Evolutionary conservation across 2,797 vertebrate genomes (phyloP).

Genomic region (Typhlichthys subterraneus): DNA sequence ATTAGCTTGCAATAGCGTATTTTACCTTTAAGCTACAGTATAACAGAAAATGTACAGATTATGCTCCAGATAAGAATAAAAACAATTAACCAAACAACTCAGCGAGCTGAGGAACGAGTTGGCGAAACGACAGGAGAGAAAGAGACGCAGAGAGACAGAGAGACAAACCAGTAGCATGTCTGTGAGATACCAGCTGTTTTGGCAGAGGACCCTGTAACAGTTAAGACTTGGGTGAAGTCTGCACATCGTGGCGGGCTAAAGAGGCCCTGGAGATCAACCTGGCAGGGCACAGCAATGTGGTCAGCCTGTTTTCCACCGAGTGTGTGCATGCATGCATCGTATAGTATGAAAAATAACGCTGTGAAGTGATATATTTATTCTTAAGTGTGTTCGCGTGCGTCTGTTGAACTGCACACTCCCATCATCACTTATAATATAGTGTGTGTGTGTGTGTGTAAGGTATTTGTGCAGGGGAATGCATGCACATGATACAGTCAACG

Average conservation of each 20-base stretch:
- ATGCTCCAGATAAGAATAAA: no score
- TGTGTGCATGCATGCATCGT: slow-evolving; percentile 16
- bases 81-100: no score
- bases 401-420: slow-evolving; percentile 1
- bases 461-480: neutral
- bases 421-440: neutral
- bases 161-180: slow-evolving; percentile 49
- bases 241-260: slow-evolving; percentile 57
- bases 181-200: slow-evolving; percentile 64
- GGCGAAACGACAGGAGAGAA: neutral
- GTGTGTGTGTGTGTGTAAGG: neutral
- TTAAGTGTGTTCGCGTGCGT: neutral
- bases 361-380: no score
- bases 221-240: slow-evolving; percentile 63
- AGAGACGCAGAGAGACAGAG: slow-evolving; percentile 30
- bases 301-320: slow-evolving; percentile 16
- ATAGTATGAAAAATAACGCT: slow-evolving; percentile 25
- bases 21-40: no score
- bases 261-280: slow-evolving; percentile 51
- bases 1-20: no score
- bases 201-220: slow-evolving; percentile 57
- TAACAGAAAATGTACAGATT: no score
- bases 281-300: slow-evolving; percentile 53
- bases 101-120: no score
- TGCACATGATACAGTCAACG: no score